A percentile compares a stretch with the other conserved stretches of the same genome.
These are phyloP conservation scores for Tyrophagus putrescentiae DNA, from an alignment of 1,140 invertebrate species.

Conservation along the genomic window DNA sequence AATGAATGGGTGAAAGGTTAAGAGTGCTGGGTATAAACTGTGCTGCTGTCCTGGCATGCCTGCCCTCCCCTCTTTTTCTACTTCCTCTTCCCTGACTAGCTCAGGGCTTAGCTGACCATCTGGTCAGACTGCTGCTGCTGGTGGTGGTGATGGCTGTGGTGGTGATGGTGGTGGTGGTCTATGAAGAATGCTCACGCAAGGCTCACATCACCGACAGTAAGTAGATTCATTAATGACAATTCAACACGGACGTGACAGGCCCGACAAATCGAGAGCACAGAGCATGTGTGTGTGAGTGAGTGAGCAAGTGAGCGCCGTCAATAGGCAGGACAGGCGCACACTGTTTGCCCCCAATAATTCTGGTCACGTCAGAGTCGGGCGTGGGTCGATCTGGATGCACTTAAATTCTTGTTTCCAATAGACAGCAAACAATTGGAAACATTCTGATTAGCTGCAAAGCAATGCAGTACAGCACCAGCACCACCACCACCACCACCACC, in stretches of 20 bases:
- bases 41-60: too few species aligned
- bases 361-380: constrained; percentile 13
- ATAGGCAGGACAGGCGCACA: background rate
- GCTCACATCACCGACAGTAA: constrained; percentile 3
- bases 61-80: too few species aligned
- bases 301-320: background rate
- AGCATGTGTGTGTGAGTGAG: background rate
- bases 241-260: constrained; percentile 6
- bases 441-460: background rate
- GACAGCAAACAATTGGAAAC: constrained; percentile 1
- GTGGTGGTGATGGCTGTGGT: background rate
- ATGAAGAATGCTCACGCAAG: background rate
- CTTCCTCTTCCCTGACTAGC: too few species aligned
- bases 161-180: constrained; percentile 1
- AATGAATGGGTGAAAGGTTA: too few species aligned
- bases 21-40: too few species aligned
- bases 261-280: background rate
- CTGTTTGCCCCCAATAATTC: constrained; percentile 12
- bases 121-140: too few species aligned
- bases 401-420: background rate
- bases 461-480: too few species aligned
- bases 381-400: background rate
- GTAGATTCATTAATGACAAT: constrained; percentile 13
- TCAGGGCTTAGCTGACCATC: too few species aligned
- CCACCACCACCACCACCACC: too few species aligned